These are phyloP conservation scores for Turnix velox DNA, from an alignment of 2,113 vertebrate genomes.

Conservation along the genomic window DNA sequence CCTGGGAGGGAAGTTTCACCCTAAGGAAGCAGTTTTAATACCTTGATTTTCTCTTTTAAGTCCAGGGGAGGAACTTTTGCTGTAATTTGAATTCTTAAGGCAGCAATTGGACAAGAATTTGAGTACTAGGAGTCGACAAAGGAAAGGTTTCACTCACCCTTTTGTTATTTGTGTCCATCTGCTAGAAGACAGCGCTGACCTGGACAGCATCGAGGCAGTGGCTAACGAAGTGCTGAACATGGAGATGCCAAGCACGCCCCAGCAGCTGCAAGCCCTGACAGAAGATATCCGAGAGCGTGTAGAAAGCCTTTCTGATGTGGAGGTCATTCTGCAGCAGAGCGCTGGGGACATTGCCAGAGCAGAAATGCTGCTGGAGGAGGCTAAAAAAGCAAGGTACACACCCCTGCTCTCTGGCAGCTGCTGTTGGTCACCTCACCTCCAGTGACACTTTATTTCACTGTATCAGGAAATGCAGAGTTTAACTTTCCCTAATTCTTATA, in stretches of 20 bases:
- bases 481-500: neutral
- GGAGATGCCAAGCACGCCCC: constrained; percentile 93
- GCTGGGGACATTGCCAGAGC: constrained; percentile 86
- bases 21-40: neutral
- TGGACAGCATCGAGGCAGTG: constrained; percentile 92
- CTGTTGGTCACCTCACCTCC: neutral
- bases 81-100: neutral
- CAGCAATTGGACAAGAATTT: neutral
- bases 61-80: neutral
- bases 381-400: constrained; percentile 83
- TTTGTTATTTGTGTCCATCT: neutral
- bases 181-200: constrained; percentile 90
- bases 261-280: constrained; percentile 89
- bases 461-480: neutral
- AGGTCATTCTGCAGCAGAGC: constrained; percentile 88
- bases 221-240: constrained; percentile 92
- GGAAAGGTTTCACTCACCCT: neutral
- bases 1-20: neutral
- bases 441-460: neutral
- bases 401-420: neutral
- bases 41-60: neutral
- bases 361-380: constrained; percentile 85
- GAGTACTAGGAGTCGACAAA: neutral
- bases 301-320: constrained; percentile 88
- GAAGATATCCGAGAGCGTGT: constrained; percentile 89